Base-by-base conservation (phyloP, 2,113 vertebrate species). In the Egretta garzetta region DNA sequence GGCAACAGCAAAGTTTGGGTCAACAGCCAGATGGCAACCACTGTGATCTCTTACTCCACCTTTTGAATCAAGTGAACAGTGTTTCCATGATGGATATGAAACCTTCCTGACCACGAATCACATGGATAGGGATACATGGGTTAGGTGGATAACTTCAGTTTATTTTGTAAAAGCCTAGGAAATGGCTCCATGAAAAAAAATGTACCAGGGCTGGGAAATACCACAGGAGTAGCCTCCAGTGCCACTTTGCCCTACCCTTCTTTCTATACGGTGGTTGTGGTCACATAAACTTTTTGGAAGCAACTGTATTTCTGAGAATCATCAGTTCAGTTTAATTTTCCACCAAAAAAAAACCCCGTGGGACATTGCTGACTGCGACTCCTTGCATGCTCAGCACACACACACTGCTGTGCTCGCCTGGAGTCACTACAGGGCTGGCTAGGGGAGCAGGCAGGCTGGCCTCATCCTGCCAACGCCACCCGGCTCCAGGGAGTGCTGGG, bases 61-160 rank as follows among this genome's bases (percentile, higher is more conserved):
- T 77, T 50, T 19, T 62, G 39, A 84, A 79, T 52, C 37, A 75
- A 68, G 45, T 16, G 24, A 74, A 43, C 26, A 59, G 14, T 5
- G 30, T 50, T 80, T 68, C 21, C 10, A 9, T 19, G 23, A 66
- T 12, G 10, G 37, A 27, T 41, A 26, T 21, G 39, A 86, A 88
- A 58, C 7, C 9, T n/a, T 63, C 66, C 23, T 41, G 39, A 35
- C 49, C 30, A n/a, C 7, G 4, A 83, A 52, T 39, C 16, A 30
- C 0, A 0, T 32, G 19, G 14, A 19, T 16, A 59, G 47, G 12
- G 75, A 75, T 9, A 43, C 8, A n/a, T 1, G 7, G 17, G 14
- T 43, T 72, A 55, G 43, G n/a, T 43, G 13, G 24, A 27, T 58
- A 62, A 74, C 4, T 67, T 32, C 19, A 75, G 26, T 60, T 70